A percentile compares a stretch with the other conserved stretches of the same genome.
These are phyloP conservation scores for Drosophila ercepeae DNA, from an alignment of 1,140 invertebrate species.

Conservation along the genomic window DNA sequence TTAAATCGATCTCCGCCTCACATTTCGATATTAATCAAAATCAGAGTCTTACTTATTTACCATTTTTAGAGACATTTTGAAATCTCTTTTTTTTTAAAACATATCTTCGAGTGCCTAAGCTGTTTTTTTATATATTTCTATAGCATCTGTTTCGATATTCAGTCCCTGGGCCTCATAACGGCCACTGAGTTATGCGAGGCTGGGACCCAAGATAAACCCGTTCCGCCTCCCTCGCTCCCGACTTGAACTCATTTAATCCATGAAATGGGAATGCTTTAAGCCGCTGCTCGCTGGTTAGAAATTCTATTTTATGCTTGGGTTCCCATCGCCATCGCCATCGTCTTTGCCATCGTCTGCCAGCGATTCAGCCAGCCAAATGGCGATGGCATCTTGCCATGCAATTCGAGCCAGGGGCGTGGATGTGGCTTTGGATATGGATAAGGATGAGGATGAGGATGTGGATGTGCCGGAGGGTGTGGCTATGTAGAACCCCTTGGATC, in stretches of 20 bases:
- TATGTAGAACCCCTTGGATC: constrained; percentile 39
- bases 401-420: constrained; percentile 61
- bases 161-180: constrained; percentile 28
- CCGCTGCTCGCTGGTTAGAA: constrained; percentile 59
- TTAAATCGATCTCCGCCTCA: too few species aligned
- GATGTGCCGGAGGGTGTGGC: constrained; percentile 29
- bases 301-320: constrained; percentile 75
- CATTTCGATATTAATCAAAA: neutral
- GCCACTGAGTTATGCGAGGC: constrained; percentile 51
- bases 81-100: constrained; percentile 1
- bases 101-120: neutral
- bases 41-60: neutral
- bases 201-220: constrained; percentile 54
- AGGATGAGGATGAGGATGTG: constrained; percentile 14
- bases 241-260: constrained; percentile 63
- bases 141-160: constrained; percentile 20
- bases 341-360: constrained; percentile 42
- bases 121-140: neutral
- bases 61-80: neutral
- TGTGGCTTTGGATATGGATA: constrained; percentile 28
- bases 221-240: constrained; percentile 33
- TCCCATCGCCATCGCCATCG: constrained; percentile 36
- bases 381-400: constrained; percentile 77
- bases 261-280: constrained; percentile 61
- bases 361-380: constrained; percentile 60